Conservation (phyloP, 2,797 vertebrate species). For the Podargus strigoides region DNA sequence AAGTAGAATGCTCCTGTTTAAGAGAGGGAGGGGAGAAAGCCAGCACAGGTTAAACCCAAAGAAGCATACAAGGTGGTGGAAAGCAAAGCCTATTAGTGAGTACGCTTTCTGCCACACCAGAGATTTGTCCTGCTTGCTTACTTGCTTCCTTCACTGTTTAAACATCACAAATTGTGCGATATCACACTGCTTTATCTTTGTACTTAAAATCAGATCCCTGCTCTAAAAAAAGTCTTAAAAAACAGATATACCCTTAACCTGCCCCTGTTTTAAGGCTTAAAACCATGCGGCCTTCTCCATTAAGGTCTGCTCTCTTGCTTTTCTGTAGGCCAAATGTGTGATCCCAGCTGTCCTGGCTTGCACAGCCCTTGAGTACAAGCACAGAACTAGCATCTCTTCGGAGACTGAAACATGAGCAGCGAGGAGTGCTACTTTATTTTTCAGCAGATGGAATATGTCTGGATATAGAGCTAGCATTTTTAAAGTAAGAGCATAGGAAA, state of each 20-base stretch:
- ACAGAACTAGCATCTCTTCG: not conserved
- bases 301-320: not conserved
- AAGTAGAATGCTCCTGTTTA: not conserved
- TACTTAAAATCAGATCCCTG: not conserved
- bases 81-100: not conserved
- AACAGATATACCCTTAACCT: not conserved
- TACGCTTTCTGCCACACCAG: not conserved
- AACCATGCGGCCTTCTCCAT: not conserved
- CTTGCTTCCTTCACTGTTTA: not conserved
- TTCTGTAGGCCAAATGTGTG: not conserved
- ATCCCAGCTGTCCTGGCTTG: not conserved
- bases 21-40: not conserved
- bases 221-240: not conserved
- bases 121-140: not conserved
- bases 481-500: not conserved
- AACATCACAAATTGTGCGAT: not conserved
- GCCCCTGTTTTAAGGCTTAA: not conserved
- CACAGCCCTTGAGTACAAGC: not conserved
- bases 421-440: not conserved
- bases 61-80: not conserved
- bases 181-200: not conserved
- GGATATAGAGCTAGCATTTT: not conserved
- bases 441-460: not conserved
- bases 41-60: not conserved
- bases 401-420: fast-evolving